Evolutionary conservation across 1,140 invertebrate genomes (phyloP).

Genomic region (Wiebesia pumilae): DNA sequence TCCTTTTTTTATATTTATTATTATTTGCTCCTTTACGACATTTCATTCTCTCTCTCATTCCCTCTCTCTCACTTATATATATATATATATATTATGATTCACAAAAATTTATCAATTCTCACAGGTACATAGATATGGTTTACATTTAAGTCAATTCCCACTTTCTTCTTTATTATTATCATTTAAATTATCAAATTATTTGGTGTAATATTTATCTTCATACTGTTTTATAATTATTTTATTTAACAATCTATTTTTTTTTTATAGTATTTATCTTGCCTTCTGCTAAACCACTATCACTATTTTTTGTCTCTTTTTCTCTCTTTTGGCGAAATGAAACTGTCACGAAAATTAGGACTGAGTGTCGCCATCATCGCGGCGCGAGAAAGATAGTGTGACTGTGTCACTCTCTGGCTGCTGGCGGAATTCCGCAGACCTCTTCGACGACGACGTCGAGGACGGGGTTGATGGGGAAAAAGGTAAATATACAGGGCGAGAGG

Average conservation of each 20-base stretch:
- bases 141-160: neutral
- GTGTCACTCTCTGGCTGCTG: conserved; percentile 20
- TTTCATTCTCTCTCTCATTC: neutral
- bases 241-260: neutral
- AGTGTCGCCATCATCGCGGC: conserved; percentile 22
- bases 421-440: conserved; percentile 30
- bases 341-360: conserved; percentile 6
- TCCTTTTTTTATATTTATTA: too few species aligned
- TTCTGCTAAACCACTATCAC: neutral
- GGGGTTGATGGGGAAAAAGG: conserved; percentile 41
- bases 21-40: too few species aligned
- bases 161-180: neutral
- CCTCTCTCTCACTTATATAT: neutral
- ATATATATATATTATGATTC: neutral
- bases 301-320: neutral
- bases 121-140: neutral
- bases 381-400: neutral
- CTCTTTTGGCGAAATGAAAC: neutral
- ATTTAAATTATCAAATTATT: neutral
- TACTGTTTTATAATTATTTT: neutral
- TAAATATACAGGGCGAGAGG: neutral
- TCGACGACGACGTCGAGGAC: conserved; percentile 48
- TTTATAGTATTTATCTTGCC: neutral
- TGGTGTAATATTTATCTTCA: neutral
- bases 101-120: neutral